Conservation (phyloP, 1,140 invertebrate genomes). For the Neodiprion fabricii region DNA sequence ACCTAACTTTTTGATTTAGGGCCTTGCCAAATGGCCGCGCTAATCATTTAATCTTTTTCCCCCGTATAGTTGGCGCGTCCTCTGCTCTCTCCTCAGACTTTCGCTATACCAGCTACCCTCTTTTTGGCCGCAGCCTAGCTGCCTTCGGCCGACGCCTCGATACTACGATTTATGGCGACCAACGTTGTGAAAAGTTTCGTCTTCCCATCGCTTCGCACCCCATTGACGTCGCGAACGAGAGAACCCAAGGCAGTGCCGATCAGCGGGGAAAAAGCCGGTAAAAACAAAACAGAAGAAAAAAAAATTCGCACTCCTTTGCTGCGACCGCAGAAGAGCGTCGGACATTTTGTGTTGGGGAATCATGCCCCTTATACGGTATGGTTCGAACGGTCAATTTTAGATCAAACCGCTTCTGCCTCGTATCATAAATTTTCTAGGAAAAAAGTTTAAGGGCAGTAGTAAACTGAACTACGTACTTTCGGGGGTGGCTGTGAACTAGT, state of each 20-base stretch:
- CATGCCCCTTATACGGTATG: no score
- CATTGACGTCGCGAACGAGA: neutral
- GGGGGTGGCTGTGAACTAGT: constrained; percentile 27
- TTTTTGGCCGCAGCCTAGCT: neutral
- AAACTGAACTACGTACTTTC: constrained; percentile 35
- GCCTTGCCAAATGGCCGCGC: constrained; percentile 29
- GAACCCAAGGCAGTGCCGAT: neutral
- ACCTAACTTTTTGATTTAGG: constrained; percentile 34
- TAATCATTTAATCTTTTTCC: constrained; percentile 43
- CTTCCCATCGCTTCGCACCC: constrained; percentile 8
- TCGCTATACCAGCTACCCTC: neutral
- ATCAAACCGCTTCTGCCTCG: neutral
- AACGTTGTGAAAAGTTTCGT: constrained; percentile 27
- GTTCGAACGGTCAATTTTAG: neutral
- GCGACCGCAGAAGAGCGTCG: no score
- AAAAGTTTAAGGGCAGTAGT: constrained; percentile 36
- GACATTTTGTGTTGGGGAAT: no score
- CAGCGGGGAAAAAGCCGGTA: neutral
- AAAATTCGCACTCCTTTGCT: neutral
- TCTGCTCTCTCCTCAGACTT: constrained; percentile 13
- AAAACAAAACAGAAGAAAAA: neutral
- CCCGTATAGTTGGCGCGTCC: constrained; percentile 36
- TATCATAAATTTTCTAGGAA: neutral
- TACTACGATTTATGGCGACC: constrained; percentile 37
- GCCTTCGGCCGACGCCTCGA: constrained; percentile 21